phyloP scores from a whole-genome alignment of 2,797 vertebrate genomes.

The Lepus oiostolus region DNA sequence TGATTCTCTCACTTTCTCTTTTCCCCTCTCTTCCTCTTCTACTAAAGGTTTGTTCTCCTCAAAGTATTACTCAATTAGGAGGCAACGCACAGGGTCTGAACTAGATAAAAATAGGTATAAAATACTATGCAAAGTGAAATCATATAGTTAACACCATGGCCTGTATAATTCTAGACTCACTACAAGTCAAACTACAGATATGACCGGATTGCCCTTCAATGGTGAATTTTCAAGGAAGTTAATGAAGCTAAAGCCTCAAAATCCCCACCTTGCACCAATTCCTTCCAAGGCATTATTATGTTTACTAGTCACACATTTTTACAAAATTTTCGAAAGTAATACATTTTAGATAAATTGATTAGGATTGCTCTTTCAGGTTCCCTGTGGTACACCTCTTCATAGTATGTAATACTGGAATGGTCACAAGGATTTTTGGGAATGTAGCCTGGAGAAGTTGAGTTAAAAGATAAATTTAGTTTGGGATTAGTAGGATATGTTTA shows the following conservation, averaged over 20 bases:
- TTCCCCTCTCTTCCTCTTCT: not conserved
- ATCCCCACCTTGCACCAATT: not conserved
- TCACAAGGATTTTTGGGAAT: conserved; percentile 49
- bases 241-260: conserved; percentile 21
- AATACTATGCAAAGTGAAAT: not conserved
- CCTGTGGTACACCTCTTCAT: not conserved
- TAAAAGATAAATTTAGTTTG: conserved; percentile 22
- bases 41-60: conserved; percentile 17
- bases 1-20: not conserved
- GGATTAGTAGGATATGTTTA: not conserved
- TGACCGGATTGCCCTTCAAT: not conserved
- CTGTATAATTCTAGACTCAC: not conserved
- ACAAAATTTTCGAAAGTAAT: conserved; percentile 36
- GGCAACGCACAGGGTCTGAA: not conserved
- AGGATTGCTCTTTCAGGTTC: not conserved
- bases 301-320: not conserved
- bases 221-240: conserved; percentile 18
- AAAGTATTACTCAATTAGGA: not conserved
- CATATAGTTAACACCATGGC: not conserved
- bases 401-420: not conserved
- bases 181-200: not conserved
- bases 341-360: not conserved
- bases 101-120: not conserved
- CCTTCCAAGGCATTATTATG: not conserved
- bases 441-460: not conserved